A percentile compares a stretch with the other conserved stretches of the same genome.
Evolutionary conservation across 2,888 invertebrate species (phyloP).

Genomic region (Iphiclides podalirius): DNA sequence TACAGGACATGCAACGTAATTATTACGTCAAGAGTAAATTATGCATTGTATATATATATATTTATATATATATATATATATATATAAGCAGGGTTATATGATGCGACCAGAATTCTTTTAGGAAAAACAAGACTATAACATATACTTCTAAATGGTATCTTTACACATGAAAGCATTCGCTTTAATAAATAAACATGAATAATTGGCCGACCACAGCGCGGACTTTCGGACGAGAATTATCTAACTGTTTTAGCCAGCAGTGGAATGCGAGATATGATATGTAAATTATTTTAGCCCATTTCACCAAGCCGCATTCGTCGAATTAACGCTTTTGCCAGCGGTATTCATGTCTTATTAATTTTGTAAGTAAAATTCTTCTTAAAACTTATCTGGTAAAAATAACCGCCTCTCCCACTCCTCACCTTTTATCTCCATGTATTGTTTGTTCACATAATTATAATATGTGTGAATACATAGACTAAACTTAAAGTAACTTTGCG

Average conservation of each 20-base stretch:
- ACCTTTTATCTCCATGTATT: too few relatives aligned
- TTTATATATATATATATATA: too few relatives aligned
- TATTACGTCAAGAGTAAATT: too few relatives aligned
- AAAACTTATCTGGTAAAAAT: too few relatives aligned
- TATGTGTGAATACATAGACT: too few relatives aligned
- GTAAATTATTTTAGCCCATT: slow-evolving; percentile 9
- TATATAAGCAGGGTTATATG: too few relatives aligned
- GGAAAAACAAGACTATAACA: background rate
- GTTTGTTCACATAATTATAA: too few relatives aligned
- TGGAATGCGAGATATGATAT: slow-evolving; percentile 15
- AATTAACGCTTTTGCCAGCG: background rate
- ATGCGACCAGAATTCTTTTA: slow-evolving; percentile 18
- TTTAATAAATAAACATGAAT: slow-evolving; percentile 25
- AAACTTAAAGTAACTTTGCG: too few relatives aligned
- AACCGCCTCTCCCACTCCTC: too few relatives aligned
- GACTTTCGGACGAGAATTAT: slow-evolving; percentile 7
- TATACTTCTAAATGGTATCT: too few relatives aligned
- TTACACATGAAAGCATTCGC: background rate
- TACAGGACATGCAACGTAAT: too few relatives aligned
- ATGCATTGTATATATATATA: too few relatives aligned
- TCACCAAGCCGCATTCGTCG: background rate
- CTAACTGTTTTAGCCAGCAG: slow-evolving; percentile 11
- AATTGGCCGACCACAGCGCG: slow-evolving; percentile 27
- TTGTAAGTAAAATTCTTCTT: background rate
- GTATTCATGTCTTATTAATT: background rate